A percentile compares a stretch with the other conserved stretches of the same genome.
Evolutionary conservation across 1,140 invertebrate genomes (phyloP).

Genomic region (Zaprionus africanus): DNA sequence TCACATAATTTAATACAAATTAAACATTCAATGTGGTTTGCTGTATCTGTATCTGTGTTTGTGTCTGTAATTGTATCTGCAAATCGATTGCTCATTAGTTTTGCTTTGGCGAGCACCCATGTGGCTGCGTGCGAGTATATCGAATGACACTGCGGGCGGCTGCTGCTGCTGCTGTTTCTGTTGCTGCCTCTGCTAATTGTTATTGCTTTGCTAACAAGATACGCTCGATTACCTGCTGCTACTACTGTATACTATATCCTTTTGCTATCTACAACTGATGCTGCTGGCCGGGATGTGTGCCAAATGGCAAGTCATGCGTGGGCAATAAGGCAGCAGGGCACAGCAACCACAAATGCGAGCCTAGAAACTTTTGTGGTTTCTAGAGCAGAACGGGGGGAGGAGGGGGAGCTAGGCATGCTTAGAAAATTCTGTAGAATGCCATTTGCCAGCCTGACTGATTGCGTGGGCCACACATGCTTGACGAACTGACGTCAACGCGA

Average conservation of each 20-base stretch:
- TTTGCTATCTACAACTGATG: background rate
- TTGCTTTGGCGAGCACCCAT: background rate
- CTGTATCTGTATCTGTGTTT: no score
- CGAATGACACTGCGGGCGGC: background rate
- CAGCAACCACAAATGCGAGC: slow-evolving; percentile 16
- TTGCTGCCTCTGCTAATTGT: background rate
- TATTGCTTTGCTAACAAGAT: slow-evolving; percentile 5
- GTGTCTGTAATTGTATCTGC: background rate
- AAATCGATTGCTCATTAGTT: slow-evolving; percentile 2
- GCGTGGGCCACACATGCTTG: slow-evolving; percentile 3
- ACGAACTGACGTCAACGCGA: slow-evolving; percentile 16
- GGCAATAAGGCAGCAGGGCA: slow-evolving; percentile 38
- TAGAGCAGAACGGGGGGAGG: no score
- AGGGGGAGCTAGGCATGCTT: background rate
- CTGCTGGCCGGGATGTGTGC: background rate
- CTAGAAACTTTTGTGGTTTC: background rate
- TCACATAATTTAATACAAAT: background rate
- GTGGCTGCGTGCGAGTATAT: background rate
- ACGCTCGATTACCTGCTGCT: background rate
- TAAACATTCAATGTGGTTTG: background rate
- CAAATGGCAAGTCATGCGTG: slow-evolving; percentile 25
- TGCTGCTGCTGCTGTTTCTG: background rate
- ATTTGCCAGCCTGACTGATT: background rate
- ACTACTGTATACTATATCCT: slow-evolving; percentile 11
- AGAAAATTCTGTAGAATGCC: background rate